A percentile compares a stretch with the other conserved stretches of the same genome.
Conservation (phyloP, 1,140 invertebrate genomes). For the Venturia canescens region DNA sequence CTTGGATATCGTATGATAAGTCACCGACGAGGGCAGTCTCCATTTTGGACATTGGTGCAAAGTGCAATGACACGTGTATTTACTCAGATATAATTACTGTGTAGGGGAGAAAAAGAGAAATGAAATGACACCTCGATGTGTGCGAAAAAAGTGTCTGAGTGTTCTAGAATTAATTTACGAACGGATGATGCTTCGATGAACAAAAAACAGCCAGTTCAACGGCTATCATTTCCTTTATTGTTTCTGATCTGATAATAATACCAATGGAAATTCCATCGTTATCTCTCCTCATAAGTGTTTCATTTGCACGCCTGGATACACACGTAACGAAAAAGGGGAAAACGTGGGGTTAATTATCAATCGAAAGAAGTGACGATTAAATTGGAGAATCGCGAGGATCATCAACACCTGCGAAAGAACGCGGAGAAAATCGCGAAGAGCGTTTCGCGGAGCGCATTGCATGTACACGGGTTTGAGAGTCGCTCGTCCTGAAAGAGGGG, state of each 20-base stretch:
- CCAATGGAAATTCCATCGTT: constrained; percentile 2
- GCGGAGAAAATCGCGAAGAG: not conserved
- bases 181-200: not conserved
- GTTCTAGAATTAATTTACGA: constrained; percentile 14
- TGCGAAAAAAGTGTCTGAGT: constrained; percentile 59
- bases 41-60: constrained; percentile 18
- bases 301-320: constrained; percentile 9
- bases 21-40: constrained; percentile 18
- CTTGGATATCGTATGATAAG: constrained; percentile 53
- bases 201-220: not conserved
- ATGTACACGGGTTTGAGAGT: not conserved
- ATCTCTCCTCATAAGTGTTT: not conserved
- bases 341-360: constrained; percentile 34
- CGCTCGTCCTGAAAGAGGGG: constrained; percentile 45
- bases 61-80: not conserved
- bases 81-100: constrained; percentile 27
- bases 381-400: constrained; percentile 22
- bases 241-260: not conserved
- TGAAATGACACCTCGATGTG: constrained; percentile 57
- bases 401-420: constrained; percentile 33
- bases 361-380: constrained; percentile 33
- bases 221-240: not conserved
- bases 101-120: constrained; percentile 51
- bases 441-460: not conserved
- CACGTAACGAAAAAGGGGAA: not conserved